phyloP scores from a whole-genome alignment of 1,140 invertebrate species.

The Saxidomus purpurata region DNA sequence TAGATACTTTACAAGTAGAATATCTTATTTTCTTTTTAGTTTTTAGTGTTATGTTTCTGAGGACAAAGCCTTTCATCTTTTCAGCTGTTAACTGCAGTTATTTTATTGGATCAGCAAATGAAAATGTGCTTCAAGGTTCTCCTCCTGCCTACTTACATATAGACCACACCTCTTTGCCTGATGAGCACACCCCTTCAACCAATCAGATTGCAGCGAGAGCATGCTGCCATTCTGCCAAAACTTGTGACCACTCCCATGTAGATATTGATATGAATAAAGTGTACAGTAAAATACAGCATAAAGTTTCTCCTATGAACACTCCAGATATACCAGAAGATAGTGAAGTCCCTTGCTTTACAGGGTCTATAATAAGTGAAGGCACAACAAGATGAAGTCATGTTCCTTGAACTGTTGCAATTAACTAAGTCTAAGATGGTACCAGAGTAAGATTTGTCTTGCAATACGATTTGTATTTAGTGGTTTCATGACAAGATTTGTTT shows the following conservation, averaged over 20 bases:
- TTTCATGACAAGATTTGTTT: background rate
- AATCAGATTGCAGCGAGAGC: conserved; percentile 58
- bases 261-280: conserved; percentile 50
- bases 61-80: conserved; percentile 35
- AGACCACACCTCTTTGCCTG: conserved; percentile 44
- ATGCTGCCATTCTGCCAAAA: conserved; percentile 46
- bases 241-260: conserved; percentile 2
- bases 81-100: conserved; percentile 35
- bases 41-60: background rate
- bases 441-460: background rate
- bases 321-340: background rate
- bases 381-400: background rate
- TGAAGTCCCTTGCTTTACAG: conserved; percentile 38
- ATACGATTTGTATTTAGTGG: no score
- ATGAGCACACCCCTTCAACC: conserved; percentile 48
- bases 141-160: conserved; percentile 36
- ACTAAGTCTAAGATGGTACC: background rate
- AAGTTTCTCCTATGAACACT: conserved; percentile 18
- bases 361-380: conserved; percentile 51
- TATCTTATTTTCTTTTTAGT: no score
- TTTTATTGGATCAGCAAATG: conserved; percentile 48
- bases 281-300: conserved; percentile 55
- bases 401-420: background rate
- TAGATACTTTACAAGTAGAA: no score
- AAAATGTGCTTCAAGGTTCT: conserved; percentile 33